Base-by-base conservation (phyloP, 2,113 vertebrate genomes). In the Amblyopsis rosae region DNA sequence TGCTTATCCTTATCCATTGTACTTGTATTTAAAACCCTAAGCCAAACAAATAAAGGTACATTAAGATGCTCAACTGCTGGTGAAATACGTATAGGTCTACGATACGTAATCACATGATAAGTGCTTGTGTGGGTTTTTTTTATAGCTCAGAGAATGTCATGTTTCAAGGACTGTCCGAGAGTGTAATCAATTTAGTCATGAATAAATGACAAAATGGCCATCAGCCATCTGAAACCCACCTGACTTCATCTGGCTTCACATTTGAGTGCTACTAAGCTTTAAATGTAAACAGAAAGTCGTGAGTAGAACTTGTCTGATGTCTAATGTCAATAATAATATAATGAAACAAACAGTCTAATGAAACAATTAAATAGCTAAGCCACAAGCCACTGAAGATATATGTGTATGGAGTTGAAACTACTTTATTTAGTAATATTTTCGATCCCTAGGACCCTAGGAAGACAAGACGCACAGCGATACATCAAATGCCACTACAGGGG, bases 121-220 rank as follows among this genome's bases (percentile, higher is more conserved):
- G 35, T 41, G 35, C 35, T 41, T 41, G 35, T 41, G 35, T 41
- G 35, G 6, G 5, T 1, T 1, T 6, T 6, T 41, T 41, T 41
- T 41, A 41, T 41, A 41, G 35, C 35, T 41, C 35, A 41, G 35
- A 56, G 54, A 56, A 56, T 64, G 46, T 56, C 51, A 16, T 59
- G 66, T 89, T 84, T 75, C 81, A 81, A 68, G 51, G 59, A 32
- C 26, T 26, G 62, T 67, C 57, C 75, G 64, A 59, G 67, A 75
- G 58, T 62, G 69, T 82, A 83, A 67, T 85, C 77, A 81, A 86
- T 90, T 51, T 47, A 65, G 33, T 73, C 72, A 76, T 84, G 65
- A 88, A 87, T 88, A 85, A 83, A 86, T 82, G 73, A 81, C 13
- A 69, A 72, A 56, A 70, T 81, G 67, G 32, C 69, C 72, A 77